phyloP scores from a whole-genome alignment of 2,888 invertebrate species.

The Timema cristinae region DNA sequence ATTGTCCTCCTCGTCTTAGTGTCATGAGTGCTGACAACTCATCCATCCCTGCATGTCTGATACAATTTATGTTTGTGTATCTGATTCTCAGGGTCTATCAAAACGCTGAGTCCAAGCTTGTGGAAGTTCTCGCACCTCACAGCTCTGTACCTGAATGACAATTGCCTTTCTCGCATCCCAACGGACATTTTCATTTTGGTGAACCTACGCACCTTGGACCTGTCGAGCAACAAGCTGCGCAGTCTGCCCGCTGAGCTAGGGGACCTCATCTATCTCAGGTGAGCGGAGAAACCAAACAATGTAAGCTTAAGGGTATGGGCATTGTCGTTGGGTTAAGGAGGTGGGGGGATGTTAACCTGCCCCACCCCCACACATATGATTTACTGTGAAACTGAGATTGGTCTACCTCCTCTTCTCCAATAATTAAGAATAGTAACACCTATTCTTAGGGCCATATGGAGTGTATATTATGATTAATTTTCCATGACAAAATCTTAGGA shows the following conservation, averaged over 20 bases:
- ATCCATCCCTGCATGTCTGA: neutral
- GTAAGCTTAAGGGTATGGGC: no score
- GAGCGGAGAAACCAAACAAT: constrained; percentile 27
- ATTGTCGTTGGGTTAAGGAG: no score
- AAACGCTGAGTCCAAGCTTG: constrained; percentile 86
- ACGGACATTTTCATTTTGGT: constrained; percentile 81
- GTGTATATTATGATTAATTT: no score
- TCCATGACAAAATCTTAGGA: no score
- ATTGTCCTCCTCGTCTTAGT: no score
- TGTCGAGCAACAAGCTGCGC: constrained; percentile 91
- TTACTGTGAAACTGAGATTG: no score
- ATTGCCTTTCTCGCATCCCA: constrained; percentile 86
- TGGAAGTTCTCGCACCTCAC: constrained; percentile 92
- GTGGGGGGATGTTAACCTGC: no score
- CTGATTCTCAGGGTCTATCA: constrained; percentile 73
- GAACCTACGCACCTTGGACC: constrained; percentile 83
- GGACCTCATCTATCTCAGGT: constrained; percentile 92
- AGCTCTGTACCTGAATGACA: constrained; percentile 92
- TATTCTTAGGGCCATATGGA: no score
- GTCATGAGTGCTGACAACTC: no score
- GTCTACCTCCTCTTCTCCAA: no score
- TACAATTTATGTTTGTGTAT: neutral
- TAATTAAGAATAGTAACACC: no score
- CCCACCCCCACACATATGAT: no score
- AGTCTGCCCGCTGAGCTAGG: constrained; percentile 94